phyloP scores from a whole-genome alignment of 2,113 vertebrate genomes.

The Hyperopisus bebe region DNA sequence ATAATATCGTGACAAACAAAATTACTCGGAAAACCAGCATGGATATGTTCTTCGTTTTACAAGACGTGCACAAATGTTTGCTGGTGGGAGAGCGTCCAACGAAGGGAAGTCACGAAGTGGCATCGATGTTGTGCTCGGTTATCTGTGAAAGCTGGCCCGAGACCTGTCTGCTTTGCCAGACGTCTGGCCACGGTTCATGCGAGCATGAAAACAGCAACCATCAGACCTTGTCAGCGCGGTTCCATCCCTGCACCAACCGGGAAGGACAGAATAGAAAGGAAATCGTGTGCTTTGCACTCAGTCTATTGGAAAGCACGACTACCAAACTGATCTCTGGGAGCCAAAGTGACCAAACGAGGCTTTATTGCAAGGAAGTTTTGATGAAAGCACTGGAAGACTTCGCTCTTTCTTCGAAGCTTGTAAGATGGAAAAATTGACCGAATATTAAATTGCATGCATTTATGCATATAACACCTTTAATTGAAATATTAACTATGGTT shows the following conservation, averaged over 20 bases:
- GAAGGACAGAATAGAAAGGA: conserved; percentile 36
- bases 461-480: neutral
- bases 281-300: conserved; percentile 59
- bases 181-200: neutral
- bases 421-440: conserved; percentile 49
- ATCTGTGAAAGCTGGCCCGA: conserved; percentile 16
- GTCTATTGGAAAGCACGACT: conserved; percentile 60
- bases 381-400: conserved; percentile 54
- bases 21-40: conserved; percentile 30
- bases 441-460: neutral
- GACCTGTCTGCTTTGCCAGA: neutral
- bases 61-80: conserved; percentile 55
- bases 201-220: neutral
- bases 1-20: neutral
- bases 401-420: conserved; percentile 64
- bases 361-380: conserved; percentile 53
- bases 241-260: neutral
- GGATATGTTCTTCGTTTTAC: conserved; percentile 47
- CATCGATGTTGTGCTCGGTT: conserved; percentile 42
- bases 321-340: conserved; percentile 34
- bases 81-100: conserved; percentile 45
- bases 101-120: conserved; percentile 41
- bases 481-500: neutral
- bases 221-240: neutral
- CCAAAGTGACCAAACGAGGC: conserved; percentile 19